Evolutionary conservation across 2,888 invertebrate genomes (phyloP), one percentile per base, ranked within the genome.

Genomic region (Therioaphis trifolii): DNA sequence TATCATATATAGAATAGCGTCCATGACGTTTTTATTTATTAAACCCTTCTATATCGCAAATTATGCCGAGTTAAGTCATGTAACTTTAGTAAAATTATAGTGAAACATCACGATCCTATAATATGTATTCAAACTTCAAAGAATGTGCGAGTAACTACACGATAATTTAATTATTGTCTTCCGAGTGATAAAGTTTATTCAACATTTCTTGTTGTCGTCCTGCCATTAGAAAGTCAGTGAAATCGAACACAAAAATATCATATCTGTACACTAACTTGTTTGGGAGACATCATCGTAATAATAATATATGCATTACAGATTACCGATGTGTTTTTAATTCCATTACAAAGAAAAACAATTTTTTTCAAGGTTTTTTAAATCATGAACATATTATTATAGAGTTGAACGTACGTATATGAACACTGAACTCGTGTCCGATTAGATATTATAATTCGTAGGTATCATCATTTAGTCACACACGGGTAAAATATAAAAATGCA

Each of bases 171-270:
- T n/a, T n/a, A 21, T 55, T 21, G 21, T 55, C 55, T 55, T 0
- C n/a, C 4, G 55, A 55, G 7, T n/a, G n/a, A n/a, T n/a, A n/a
- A n/a, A n/a, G n/a, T n/a, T n/a, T n/a, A n/a, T n/a, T n/a, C n/a
- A n/a, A n/a, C 55, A 55, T 55, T 9, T 9, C 18, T 18, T n/a
- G 21, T 12, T 18, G 12, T 43, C 9, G 46, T 46, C 49, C 18
- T 29, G 74, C 40, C 35, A 78, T 78, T 78, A 66, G 77, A 66
- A 78, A 78, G 77, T 68, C 49, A 52, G 77, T 78, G 77, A 78
- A 78, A 78, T 78, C 66, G 24, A 68, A 66, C 12, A 63, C 66
- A 43, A 24, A 63, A 63, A 63, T 35, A 61, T 18, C 14, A 24
- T 35, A 1, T 3, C 1, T n/a, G 15, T 21, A 27, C 24, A 35